phyloP scores from a whole-genome alignment of 2,113 vertebrate species.

The Silurus glanis region DNA sequence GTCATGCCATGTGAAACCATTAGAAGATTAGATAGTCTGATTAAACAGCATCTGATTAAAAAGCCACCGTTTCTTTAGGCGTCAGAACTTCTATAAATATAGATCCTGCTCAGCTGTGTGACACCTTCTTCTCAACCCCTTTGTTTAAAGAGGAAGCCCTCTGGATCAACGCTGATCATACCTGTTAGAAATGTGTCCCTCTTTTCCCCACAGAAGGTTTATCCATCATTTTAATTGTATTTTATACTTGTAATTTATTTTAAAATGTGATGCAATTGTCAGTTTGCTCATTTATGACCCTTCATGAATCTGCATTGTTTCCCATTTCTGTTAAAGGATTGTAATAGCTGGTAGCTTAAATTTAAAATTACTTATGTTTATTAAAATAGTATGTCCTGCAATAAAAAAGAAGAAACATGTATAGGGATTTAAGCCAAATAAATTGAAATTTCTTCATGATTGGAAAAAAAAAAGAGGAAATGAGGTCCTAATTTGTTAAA shows the following conservation, averaged over 20 bases:
- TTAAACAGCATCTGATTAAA: neutral
- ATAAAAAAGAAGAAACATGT: neutral
- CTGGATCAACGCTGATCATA: no score
- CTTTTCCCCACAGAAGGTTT: no score
- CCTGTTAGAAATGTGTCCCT: no score
- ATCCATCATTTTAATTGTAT: no score
- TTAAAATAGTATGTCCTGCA: no score
- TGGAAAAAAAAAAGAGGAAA: slow-evolving; percentile 24
- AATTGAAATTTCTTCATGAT: neutral
- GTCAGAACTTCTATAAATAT: neutral
- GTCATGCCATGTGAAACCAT: neutral
- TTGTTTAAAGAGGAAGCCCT: neutral
- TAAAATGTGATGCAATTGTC: no score
- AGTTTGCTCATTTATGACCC: no score
- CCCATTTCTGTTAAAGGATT: no score
- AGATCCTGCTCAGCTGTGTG: neutral
- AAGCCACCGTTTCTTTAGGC: neutral
- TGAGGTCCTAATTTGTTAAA: slow-evolving; percentile 38
- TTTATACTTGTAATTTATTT: no score
- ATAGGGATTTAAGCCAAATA: neutral
- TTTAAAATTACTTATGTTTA: no score
- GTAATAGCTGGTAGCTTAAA: no score
- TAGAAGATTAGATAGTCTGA: neutral
- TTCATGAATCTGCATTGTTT: no score
- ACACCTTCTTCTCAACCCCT: neutral